Percentiles rank a stretch among this genome's conserved stretches.
Conservation (phyloP, 2,888 invertebrate genomes). For the Synanthedon myopaeformis region DNA sequence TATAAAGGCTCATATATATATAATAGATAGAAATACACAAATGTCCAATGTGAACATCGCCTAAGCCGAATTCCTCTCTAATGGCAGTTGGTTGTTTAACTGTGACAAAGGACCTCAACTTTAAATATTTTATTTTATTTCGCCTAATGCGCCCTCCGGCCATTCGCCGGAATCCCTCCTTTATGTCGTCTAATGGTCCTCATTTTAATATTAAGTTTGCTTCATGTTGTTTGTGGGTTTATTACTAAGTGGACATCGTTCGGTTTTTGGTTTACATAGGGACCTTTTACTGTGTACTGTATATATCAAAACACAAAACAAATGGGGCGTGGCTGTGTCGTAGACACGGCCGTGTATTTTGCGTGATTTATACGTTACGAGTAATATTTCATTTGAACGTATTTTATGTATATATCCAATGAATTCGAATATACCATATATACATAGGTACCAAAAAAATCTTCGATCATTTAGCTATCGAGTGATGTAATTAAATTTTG, state of each 20-base stretch:
- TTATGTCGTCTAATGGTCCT: constrained; percentile 2
- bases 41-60: constrained; percentile 8
- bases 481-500: too few relatives aligned
- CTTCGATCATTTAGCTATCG: too few relatives aligned
- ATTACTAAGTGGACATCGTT: background rate
- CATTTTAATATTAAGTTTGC: constrained; percentile 8
- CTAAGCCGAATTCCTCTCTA: constrained; percentile 10
- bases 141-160: constrained; percentile 25
- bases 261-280: constrained; percentile 2
- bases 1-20: background rate
- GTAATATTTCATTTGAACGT: too few relatives aligned
- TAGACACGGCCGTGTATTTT: too few relatives aligned
- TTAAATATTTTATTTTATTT: constrained; percentile 40
- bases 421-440: too few relatives aligned
- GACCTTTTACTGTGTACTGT: background rate
- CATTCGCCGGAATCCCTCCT: constrained; percentile 18
- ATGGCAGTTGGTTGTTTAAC: constrained; percentile 32
- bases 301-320: too few relatives aligned
- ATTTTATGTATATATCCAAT: too few relatives aligned
- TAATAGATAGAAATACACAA: background rate
- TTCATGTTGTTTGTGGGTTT: constrained; percentile 7
- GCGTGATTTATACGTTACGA: too few relatives aligned
- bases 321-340: too few relatives aligned
- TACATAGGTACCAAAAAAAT: too few relatives aligned
- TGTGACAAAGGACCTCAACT: constrained; percentile 23